Conservation (phyloP, 2,113 vertebrate species). For the Prolemur simus region DNA sequence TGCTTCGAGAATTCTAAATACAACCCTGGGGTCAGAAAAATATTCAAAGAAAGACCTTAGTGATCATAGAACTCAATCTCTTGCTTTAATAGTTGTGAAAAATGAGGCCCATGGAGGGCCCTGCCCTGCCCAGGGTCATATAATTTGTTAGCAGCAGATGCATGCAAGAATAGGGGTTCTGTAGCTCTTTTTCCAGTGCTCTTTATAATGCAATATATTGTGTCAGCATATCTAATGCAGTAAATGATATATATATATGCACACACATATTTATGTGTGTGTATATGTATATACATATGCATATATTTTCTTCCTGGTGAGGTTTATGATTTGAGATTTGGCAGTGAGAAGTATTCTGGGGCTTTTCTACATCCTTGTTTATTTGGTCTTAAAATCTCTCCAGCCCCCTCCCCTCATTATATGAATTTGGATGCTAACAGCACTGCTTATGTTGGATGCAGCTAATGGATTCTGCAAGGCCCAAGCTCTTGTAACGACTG, state of each 20-base stretch:
- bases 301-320: neutral
- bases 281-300: accelerated
- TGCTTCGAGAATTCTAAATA: conserved; percentile 61
- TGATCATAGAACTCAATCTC: neutral
- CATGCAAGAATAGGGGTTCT: neutral
- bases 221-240: neutral
- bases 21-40: conserved; percentile 47
- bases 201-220: neutral
- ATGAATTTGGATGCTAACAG: accelerated
- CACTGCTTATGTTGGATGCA: neutral
- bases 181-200: neutral
- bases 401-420: neutral
- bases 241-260: accelerated
- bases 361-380: neutral
- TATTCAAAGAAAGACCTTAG: conserved; percentile 29
- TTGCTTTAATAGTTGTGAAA: conserved; percentile 16
- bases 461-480: neutral
- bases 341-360: neutral
- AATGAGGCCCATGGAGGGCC: neutral
- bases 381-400: neutral
- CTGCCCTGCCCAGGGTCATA: neutral
- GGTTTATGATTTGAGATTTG: neutral
- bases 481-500: neutral
- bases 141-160: neutral
- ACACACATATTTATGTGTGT: neutral